Evolutionary conservation across 2,797 vertebrate species (phyloP).

Genomic region (Emys orbicularis): DNA sequence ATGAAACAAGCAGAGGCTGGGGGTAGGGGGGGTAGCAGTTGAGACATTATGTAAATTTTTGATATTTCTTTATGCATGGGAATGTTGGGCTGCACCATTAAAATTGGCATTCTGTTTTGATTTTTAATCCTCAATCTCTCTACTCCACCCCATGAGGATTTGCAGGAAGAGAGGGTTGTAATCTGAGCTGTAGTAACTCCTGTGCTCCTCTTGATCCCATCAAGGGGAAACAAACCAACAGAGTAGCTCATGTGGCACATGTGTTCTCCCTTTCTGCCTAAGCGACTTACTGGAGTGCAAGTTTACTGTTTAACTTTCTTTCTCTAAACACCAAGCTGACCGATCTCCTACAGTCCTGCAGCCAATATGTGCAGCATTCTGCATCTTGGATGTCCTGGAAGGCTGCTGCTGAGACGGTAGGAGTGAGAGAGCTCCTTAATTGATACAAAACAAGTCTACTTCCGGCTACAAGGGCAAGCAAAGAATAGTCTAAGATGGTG

Average conservation of each 20-base stretch:
- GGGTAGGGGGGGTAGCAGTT: background rate
- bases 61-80: background rate
- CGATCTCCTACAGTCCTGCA: background rate
- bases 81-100: background rate
- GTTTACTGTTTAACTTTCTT: background rate
- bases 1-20: background rate
- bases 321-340: background rate
- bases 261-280: background rate
- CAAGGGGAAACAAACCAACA: background rate
- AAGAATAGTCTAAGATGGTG: background rate
- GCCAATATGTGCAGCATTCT: background rate
- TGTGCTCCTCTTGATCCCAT: rapidly evolving
- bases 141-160: background rate
- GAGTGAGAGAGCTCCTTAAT: background rate
- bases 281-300: background rate
- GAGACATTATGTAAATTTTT: no score
- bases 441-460: background rate
- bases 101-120: background rate
- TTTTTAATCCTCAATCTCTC: background rate
- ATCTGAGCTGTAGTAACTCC: background rate
- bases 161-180: background rate
- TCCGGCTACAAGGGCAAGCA: background rate
- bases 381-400: background rate
- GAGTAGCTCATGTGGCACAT: background rate
- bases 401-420: background rate